These are phyloP conservation scores for Rhynchonema sp. DNA, from an alignment of 2,888 invertebrate species.

Conservation along the genomic window DNA sequence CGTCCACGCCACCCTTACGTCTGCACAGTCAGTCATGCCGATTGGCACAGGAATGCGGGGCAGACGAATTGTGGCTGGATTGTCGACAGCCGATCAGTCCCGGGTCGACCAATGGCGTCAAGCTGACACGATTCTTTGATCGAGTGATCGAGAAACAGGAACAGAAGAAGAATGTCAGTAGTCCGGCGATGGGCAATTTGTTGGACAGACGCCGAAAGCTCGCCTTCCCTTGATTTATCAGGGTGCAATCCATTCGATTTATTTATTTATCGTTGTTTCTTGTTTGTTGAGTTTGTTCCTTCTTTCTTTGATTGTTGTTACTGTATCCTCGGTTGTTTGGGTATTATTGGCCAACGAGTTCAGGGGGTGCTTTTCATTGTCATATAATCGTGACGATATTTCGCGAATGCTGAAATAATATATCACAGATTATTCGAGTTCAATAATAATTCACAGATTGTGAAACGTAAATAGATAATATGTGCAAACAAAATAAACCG, in stretches of 20 bases:
- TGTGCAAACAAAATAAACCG: no score
- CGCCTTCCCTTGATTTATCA: background rate
- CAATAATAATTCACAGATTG: no score
- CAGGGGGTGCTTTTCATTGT: no score
- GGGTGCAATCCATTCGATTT: background rate
- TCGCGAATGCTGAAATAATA: no score
- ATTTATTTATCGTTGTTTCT: background rate
- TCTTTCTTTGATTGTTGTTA: no score
- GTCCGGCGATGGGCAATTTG: no score
- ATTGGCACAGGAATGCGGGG: conserved; percentile 66
- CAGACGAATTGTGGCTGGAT: conserved; percentile 73
- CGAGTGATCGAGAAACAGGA: conserved; percentile 42
- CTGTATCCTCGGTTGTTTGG: background rate
- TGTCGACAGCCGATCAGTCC: conserved; percentile 55
- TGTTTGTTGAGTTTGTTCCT: no score
- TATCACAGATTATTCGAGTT: no score
- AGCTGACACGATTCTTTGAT: conserved; percentile 79
- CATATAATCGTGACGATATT: no score
- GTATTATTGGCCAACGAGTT: no score
- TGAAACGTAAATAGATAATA: no score
- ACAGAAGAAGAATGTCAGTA: background rate
- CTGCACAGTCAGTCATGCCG: conserved; percentile 38
- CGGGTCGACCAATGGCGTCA: conserved; percentile 79
- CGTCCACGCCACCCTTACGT: background rate
- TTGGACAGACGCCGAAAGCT: background rate